Conservation (phyloP, 2,113 vertebrate species). For the Hemicordylus capensis region DNA sequence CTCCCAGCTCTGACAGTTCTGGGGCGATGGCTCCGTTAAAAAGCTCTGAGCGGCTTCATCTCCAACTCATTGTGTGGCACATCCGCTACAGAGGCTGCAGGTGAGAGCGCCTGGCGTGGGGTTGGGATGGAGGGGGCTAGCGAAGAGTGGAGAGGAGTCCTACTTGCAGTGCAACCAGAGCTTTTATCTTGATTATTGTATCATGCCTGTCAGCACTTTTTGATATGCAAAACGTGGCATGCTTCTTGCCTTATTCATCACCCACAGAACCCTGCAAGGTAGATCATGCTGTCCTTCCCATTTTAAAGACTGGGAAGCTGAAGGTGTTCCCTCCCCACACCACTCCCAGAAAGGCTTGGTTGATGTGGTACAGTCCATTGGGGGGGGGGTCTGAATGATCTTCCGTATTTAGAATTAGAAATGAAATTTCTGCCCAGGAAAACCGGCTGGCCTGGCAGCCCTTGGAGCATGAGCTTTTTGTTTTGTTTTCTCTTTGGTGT, state of each 20-base stretch:
- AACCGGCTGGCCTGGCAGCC: not conserved
- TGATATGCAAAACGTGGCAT: not conserved
- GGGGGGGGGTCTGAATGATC: not conserved
- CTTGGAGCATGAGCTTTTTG: no score
- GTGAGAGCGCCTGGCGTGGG: not conserved
- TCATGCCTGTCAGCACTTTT: not conserved
- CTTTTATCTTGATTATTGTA: not conserved
- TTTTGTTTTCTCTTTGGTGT: not conserved
- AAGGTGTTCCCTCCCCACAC: not conserved
- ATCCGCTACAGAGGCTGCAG: conserved; percentile 58
- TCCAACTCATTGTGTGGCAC: conserved; percentile 67
- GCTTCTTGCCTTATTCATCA: not conserved
- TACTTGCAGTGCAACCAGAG: not conserved
- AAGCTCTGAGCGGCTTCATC: conserved; percentile 45
- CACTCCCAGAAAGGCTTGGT: not conserved
- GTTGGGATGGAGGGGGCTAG: not conserved
- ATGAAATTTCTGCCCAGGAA: not conserved
- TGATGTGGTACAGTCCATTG: not conserved
- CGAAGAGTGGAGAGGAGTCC: not conserved
- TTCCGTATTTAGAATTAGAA: not conserved
- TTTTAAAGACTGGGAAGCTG: not conserved
- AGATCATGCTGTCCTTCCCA: not conserved
- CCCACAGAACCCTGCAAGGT: not conserved
- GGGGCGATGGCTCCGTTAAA: conserved; percentile 48
- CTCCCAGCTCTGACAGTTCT: conserved; percentile 56